Evolutionary conservation across 2,797 vertebrate genomes (phyloP), one percentile per base, ranked within the genome.

Genomic region (Limosa lapponica): DNA sequence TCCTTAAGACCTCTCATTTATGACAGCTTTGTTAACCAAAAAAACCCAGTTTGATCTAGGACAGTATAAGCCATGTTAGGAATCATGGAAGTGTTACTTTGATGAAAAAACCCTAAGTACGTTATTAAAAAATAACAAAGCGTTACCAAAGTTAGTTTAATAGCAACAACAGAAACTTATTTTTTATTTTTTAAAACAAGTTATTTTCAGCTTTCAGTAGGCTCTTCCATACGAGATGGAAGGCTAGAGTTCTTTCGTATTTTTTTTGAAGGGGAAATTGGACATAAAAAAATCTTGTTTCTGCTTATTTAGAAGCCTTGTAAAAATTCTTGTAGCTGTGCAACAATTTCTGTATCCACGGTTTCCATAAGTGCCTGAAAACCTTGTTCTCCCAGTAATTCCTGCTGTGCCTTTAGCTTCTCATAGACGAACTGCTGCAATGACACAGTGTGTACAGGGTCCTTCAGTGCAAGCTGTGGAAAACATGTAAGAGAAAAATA

Each of bases 301-400:
- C 81, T 94, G 61, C 3, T 79, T 65, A 59, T 90, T 96, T 96
- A 99, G 97, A 99, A 98, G 86, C 98, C 98, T 87, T 99, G 98
- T 92, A 99, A 98, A 96, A 99, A 99, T 95, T 99, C 99, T 94
- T 99, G 99, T 52, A 99, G 98, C 94, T 99, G 99, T 82, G 98
- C 98, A 95, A 99, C 98, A 19, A 99, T 98, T 98, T 99, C 99
- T 0, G 99, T 99, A 97, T 99, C 99, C 97, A 99, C 99, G 0
- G 99, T 99, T 96, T 99, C 99, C 99, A 99, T 99, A 91, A 99
- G 98, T 41, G 97, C 98, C 36, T 99, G 99, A 95, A 99, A 99
- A 96, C 98, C 97, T 97, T 98, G 98, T 91, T 99, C 99, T 64
- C 99, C 99, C 95, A 99, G 96, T 67, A 99, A 90, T 69, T 98